Conservation (phyloP, 2,797 vertebrate species). For the Sebastes iracundus region DNA sequence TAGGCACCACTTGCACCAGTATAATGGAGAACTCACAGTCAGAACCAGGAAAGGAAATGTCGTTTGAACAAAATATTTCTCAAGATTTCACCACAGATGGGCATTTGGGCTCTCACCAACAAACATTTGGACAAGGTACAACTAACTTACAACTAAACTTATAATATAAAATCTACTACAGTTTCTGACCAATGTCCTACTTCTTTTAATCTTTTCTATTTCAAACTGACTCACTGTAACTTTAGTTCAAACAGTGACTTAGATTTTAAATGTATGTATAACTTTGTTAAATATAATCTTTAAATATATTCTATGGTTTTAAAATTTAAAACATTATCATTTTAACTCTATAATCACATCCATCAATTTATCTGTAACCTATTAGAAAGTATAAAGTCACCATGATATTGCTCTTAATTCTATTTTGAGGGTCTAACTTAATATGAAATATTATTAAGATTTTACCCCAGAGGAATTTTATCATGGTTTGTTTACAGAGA, state of each 20-base stretch:
- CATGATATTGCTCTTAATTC: not conserved
- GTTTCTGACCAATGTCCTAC: not conserved
- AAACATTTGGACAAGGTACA: conserved; percentile 60
- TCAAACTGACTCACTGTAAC: not conserved
- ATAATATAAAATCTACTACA: not conserved
- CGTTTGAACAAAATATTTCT: conserved; percentile 22
- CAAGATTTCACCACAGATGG: conserved; percentile 23
- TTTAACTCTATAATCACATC: not conserved
- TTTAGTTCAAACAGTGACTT: not conserved
- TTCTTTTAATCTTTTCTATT: not conserved
- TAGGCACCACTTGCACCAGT: conserved; percentile 12
- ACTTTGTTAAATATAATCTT: not conserved
- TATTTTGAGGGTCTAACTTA: not conserved
- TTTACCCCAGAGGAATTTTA: conserved; percentile 21
- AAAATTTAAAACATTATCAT: not conserved
- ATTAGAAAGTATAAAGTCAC: not conserved
- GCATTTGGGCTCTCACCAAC: not conserved
- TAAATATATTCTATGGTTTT: not conserved
- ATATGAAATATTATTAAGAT: not conserved
- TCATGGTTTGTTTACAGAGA: conserved; percentile 40
- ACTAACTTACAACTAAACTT: not conserved
- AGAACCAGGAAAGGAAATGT: conserved; percentile 25
- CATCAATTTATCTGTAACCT: not conserved
- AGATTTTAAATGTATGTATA: not conserved
- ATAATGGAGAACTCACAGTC: conserved; percentile 44